These are phyloP conservation scores for Dicroscelio sp. DNA, from an alignment of 2,888 invertebrate genomes.

Conservation along the genomic window DNA sequence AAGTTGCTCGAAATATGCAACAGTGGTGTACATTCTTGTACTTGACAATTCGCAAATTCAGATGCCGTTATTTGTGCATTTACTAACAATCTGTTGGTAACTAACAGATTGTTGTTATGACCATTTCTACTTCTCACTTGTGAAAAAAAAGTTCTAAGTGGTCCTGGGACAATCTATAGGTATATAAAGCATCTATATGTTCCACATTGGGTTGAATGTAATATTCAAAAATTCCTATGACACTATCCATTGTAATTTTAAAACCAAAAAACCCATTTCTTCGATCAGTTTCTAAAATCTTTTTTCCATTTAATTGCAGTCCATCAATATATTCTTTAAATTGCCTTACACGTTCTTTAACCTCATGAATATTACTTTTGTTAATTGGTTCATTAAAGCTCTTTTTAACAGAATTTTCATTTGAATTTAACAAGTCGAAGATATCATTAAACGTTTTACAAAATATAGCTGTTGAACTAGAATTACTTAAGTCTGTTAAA, in stretches of 20 bases:
- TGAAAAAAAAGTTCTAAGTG: constrained; percentile 74
- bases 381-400: constrained; percentile 19
- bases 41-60: no score
- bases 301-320: neutral
- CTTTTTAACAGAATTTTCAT: neutral
- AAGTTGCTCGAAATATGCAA: no score
- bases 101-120: constrained; percentile 82
- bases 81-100: no score
- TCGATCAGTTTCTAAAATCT: constrained; percentile 76
- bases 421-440: constrained; percentile 86
- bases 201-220: neutral
- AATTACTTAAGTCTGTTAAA: no score
- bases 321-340: neutral
- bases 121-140: constrained; percentile 71
- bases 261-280: constrained; percentile 39
- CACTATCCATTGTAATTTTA: constrained; percentile 9
- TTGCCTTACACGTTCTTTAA: neutral
- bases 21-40: no score
- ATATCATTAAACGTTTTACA: constrained; percentile 80
- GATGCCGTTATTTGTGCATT: no score
- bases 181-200: no score
- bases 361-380: neutral
- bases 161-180: constrained; percentile 37
- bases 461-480: no score
- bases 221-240: constrained; percentile 11